Base-by-base conservation (phyloP, 2,113 vertebrate species). In the Hippocampus abdominalis region DNA sequence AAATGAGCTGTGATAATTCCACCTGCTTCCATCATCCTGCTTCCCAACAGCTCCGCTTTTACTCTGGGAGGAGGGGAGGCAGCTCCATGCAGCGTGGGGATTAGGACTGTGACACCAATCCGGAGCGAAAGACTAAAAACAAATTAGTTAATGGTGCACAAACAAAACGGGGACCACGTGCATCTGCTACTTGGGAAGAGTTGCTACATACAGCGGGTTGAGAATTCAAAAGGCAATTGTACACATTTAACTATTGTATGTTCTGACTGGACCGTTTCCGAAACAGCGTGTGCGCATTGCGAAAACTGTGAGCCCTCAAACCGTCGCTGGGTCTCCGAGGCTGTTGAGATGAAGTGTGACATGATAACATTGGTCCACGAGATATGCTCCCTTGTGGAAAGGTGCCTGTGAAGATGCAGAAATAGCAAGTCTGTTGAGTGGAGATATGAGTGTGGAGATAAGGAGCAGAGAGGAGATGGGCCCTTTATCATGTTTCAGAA, bases 61-160 rank as follows among this genome's bases (percentile, higher is more conserved):
- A 7, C 29, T 71, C 69, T 66, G 59, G 71, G 68, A 77, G 71
- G 74, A 63, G 70, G 62, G 75, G 42, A 32, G 53, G 40, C 75
- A 11, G 20, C 78, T 81, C 74, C 53, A 65, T 75, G 75, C 29
- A 16, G 51, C 70, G 66, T 69, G 66, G 74, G 83, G 82, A 86
- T 89, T 87, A 82, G 73, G 87, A 83, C 46, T 82, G 80, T 83
- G 89, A 90, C 88, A 87, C 78, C 84, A 89, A 87, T 91, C 87
- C 84, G 84, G 71, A 81, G 77, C 86, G 84, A 83, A 89, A 84
- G 74, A 88, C 76, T 69, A 71, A 77, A 29, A 59, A 8, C 13
- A 81, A 76, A 65, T 36, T 74, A 88, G 77, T 79, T 85, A 87
- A 89, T 89, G 79, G 87, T 83, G 81, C 81, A 69, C 40, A 74